These are phyloP conservation scores for Caenorhabditis sp. DNA, from an alignment of 2,888 invertebrate species.

Conservation along the genomic window DNA sequence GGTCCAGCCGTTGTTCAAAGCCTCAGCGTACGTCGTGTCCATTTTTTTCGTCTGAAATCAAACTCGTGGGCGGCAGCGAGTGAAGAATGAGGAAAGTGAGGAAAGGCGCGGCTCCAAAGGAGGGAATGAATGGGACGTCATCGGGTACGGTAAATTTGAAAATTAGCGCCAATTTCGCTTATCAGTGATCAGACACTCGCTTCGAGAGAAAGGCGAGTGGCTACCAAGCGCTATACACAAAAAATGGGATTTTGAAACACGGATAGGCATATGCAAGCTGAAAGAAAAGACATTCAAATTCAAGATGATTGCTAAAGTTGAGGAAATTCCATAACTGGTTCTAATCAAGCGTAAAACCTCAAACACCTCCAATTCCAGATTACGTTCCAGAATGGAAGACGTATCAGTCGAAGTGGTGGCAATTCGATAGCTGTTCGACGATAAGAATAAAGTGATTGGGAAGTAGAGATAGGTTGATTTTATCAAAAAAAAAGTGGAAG, in stretches of 20 bases:
- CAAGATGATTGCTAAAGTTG: too few species aligned
- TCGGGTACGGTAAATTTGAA: neutral
- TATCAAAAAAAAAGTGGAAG: slow-evolving; percentile 41
- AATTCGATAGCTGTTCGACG: slow-evolving; percentile 41
- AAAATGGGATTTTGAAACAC: slow-evolving; percentile 5
- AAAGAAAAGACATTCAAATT: too few species aligned
- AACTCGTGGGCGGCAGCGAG: too few species aligned
- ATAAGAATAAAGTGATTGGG: slow-evolving; percentile 50
- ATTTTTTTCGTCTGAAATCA: slow-evolving; percentile 7
- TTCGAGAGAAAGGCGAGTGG: neutral
- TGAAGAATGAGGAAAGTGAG: neutral
- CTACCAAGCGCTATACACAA: too few species aligned
- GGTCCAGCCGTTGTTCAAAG: slow-evolving; percentile 15
- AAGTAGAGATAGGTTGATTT: slow-evolving; percentile 51
- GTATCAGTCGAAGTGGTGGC: slow-evolving; percentile 40
- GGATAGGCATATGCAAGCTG: too few species aligned
- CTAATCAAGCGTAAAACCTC: neutral
- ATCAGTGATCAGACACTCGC: slow-evolving; percentile 4
- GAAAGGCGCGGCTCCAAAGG: too few species aligned
- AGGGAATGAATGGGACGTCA: too few species aligned
- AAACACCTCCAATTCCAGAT: neutral
- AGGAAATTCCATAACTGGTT: too few species aligned
- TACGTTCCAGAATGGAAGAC: neutral
- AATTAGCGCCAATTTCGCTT: slow-evolving; percentile 10
- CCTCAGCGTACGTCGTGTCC: slow-evolving; percentile 22